Conservation (phyloP, 2,113 vertebrate genomes). For the Rhinolophus ferrumequinum region DNA sequence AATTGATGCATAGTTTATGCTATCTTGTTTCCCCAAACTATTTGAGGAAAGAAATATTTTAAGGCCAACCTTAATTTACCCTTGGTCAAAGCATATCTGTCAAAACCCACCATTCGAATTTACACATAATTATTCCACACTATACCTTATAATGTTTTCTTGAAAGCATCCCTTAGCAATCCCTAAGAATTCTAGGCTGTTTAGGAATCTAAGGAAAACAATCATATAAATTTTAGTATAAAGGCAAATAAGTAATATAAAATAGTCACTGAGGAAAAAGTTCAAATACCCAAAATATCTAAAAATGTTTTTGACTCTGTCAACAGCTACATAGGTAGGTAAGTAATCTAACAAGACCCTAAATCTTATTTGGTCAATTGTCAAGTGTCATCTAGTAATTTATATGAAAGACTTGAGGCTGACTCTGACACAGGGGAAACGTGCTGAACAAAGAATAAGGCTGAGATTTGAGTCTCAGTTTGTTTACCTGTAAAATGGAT, state of each 20-base stretch:
- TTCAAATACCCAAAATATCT: conserved; percentile 31
- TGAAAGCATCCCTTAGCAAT: conserved; percentile 17
- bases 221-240: conserved; percentile 9
- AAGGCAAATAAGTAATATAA: conserved; percentile 45
- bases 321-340: not conserved
- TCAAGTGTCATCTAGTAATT: conserved; percentile 32
- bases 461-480: not conserved
- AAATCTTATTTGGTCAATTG: conserved; percentile 40
- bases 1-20: not conserved
- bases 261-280: conserved; percentile 23
- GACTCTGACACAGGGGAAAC: not conserved
- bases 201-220: conserved; percentile 22
- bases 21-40: conserved; percentile 47
- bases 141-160: not conserved
- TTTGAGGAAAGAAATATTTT: conserved; percentile 41
- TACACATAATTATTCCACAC: conserved; percentile 29
- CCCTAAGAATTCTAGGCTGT: conserved; percentile 5
- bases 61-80: conserved; percentile 29
- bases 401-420: not conserved
- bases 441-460: conserved; percentile 13
- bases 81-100: not conserved
- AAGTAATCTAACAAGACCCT: conserved; percentile 50
- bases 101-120: conserved; percentile 44
- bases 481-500: conserved; percentile 53
- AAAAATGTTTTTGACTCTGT: conserved; percentile 29